Base-by-base conservation (phyloP, 2,113 vertebrate genomes). In the Podiceps cristatus region DNA sequence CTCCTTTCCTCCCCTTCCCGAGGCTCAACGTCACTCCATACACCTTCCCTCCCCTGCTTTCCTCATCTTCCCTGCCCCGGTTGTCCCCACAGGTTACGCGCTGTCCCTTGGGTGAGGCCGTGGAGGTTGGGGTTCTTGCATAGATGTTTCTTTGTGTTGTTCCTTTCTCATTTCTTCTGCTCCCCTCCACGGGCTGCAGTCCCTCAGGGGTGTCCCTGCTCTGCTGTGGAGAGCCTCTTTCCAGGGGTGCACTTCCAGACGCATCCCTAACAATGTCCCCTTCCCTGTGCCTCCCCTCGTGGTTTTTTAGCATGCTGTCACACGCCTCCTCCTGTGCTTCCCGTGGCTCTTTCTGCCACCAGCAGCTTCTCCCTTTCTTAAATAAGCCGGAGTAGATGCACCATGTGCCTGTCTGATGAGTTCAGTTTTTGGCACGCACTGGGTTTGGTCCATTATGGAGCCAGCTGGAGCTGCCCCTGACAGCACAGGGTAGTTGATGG, bases 311-410 rank as follows among this genome's bases (percentile, higher is more conserved):
- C 1, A 0, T 4, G 5, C 23, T 60, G 12, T 60, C 53, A 47
- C 1, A 1, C 0, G 1, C 35, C 8, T 14, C 25, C n/a, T 55
- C 18, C 63, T 67, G 52, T 2, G 0, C 44, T 75, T 67, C 47
- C 20, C 2, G 0, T 52, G 53, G 12, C 3, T 5, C 49, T 74
- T 69, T 45, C 47, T 87, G 63, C 64, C 31, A 8, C n/a, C 5
- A 1, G 18, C 58, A 72, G 58, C 35, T 50, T 53, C 33, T 80
- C 18, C 15, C 5, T 84, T 47, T 90, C 40, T 62, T 67, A 29
- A 13, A 17, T 11, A 13, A 60, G 23, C 15, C 1, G 2, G 35
- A 44, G 28, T 3, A 14, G 44, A 50, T 44, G 25, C 33, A 49
- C 27, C 0, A 0, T 17, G n/a, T 13, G 40, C 31, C 80, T 9